These are phyloP conservation scores for Buphagus erythrorhynchus DNA, from an alignment of 2,797 vertebrate species.

Conservation along the genomic window DNA sequence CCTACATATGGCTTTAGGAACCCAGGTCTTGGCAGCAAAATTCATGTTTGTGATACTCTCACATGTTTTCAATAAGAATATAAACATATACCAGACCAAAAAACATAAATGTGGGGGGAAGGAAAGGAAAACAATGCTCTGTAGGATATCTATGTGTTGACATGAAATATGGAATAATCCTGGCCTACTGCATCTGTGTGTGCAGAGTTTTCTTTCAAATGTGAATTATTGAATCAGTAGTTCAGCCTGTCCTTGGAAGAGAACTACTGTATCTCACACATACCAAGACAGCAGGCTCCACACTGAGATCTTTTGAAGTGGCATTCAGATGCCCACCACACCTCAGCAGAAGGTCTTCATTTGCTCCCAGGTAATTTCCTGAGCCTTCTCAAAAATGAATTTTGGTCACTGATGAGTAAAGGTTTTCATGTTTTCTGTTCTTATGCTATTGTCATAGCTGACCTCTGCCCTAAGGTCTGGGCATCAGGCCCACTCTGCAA, in stretches of 20 bases:
- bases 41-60: slow-evolving; percentile 4
- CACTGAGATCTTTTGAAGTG: background rate
- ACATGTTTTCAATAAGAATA: slow-evolving; percentile 43
- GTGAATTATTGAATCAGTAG: background rate
- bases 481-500: background rate
- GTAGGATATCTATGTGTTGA: slow-evolving; percentile 16
- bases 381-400: background rate
- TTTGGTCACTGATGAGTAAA: background rate
- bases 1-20: background rate
- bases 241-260: background rate
- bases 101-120: background rate
- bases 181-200: background rate
- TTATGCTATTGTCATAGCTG: background rate
- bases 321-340: accelerated
- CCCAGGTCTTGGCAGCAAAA: background rate
- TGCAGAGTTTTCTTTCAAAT: background rate
- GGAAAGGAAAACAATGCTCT: background rate
- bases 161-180: slow-evolving; percentile 29
- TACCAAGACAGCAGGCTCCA: background rate
- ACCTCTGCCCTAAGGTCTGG: background rate
- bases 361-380: background rate
- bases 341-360: background rate
- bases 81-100: slow-evolving; percentile 39
- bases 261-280: background rate
- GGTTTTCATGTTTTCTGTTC: background rate